Percentiles rank a stretch among this genome's conserved stretches.
These are phyloP conservation scores for Florisuga fusca DNA, from an alignment of 2,797 vertebrate genomes.

Conservation along the genomic window DNA sequence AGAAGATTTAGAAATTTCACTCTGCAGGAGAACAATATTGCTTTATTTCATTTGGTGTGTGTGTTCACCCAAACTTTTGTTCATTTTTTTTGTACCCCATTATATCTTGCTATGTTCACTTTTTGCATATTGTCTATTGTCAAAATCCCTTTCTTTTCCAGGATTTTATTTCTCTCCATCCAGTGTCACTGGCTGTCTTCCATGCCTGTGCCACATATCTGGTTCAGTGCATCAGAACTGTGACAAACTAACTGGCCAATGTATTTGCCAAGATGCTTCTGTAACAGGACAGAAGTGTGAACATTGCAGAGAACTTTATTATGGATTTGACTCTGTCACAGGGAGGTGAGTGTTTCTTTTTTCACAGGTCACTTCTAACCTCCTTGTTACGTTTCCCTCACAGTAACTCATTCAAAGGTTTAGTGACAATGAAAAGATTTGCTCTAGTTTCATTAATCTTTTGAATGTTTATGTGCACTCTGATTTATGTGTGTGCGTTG, in stretches of 20 bases:
- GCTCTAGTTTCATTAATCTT: background rate
- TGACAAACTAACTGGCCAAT: slow-evolving; percentile 83
- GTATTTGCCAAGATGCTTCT: slow-evolving; percentile 83
- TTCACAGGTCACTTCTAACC: background rate
- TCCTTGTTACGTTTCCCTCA: background rate
- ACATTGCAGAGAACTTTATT: slow-evolving; percentile 84
- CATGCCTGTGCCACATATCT: slow-evolving; percentile 86
- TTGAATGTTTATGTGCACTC: background rate
- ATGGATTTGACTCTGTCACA: slow-evolving; percentile 84
- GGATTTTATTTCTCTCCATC: slow-evolving; percentile 84
- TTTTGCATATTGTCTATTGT: background rate
- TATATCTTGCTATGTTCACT: background rate
- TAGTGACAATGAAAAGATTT: background rate
- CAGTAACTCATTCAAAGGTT: background rate
- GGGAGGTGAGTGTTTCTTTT: slow-evolving; percentile 63
- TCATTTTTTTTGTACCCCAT: background rate
- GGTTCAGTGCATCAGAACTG: slow-evolving; percentile 83
- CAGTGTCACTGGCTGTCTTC: slow-evolving; percentile 76
- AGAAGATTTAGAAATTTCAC: background rate
- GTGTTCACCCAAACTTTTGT: background rate
- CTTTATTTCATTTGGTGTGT: background rate
- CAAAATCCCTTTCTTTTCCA: slow-evolving; percentile 61
- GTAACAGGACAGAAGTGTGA: slow-evolving; percentile 86
- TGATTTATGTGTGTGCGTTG: background rate
- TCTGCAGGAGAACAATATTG: background rate